Evolutionary conservation across 2,888 invertebrate species (phyloP).

Genomic region (Craniophora ligustri): DNA sequence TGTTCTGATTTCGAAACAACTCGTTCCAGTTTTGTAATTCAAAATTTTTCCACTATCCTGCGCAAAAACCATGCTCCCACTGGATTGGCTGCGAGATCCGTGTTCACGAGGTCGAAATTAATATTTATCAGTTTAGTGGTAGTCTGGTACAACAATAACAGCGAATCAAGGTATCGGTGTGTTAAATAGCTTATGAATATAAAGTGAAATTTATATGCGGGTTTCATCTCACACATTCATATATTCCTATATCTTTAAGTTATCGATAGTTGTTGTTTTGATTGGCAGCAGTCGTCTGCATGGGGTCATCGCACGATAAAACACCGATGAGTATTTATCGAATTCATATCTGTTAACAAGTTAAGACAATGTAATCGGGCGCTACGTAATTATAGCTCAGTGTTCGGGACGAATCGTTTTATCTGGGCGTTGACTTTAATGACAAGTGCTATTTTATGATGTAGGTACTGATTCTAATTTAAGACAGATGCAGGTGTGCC

Average conservation of each 20-base stretch:
- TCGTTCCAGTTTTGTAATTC: slow-evolving; percentile 63
- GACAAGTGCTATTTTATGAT: slow-evolving; percentile 45
- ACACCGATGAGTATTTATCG: slow-evolving; percentile 68
- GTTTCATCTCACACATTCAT: slow-evolving; percentile 72
- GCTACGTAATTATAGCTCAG: slow-evolving; percentile 66
- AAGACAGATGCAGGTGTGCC: slow-evolving; percentile 35
- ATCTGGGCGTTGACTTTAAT: slow-evolving; percentile 71
- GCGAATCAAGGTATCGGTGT: slow-evolving; percentile 73
- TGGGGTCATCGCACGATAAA: slow-evolving; percentile 78
- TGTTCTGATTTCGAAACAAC: slow-evolving; percentile 67
- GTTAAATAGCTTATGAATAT: slow-evolving; percentile 78
- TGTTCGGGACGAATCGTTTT: slow-evolving; percentile 57
- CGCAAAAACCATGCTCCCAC: slow-evolving; percentile 62
- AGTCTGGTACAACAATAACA: slow-evolving; percentile 72
- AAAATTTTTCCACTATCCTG: slow-evolving; percentile 67
- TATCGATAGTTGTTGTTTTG: slow-evolving; percentile 59
- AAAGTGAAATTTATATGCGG: slow-evolving; percentile 72
- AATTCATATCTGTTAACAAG: slow-evolving; percentile 71
- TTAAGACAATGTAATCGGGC: slow-evolving; percentile 72
- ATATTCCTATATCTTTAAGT: slow-evolving; percentile 58
- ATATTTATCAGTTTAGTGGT: slow-evolving; percentile 83
- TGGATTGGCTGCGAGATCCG: slow-evolving; percentile 61
- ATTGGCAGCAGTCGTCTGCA: slow-evolving; percentile 57
- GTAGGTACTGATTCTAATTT: slow-evolving; percentile 46
- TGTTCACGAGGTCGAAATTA: slow-evolving; percentile 67